phyloP scores from a whole-genome alignment of 2,888 invertebrate genomes.

The Lissonota sp. region DNA sequence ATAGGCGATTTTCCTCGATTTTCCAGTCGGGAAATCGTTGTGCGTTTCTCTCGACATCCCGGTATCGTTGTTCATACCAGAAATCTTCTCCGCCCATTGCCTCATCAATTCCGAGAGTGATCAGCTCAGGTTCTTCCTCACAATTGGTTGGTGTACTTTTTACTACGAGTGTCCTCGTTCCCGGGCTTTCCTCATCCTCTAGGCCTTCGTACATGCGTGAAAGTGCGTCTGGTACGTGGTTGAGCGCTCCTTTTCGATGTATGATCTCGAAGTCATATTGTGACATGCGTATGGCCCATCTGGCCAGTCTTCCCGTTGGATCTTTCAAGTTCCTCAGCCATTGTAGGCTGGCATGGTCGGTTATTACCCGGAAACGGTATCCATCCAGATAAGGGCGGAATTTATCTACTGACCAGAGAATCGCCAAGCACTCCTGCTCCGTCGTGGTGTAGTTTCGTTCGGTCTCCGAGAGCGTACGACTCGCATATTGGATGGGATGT shows the following conservation, averaged over 20 bases:
- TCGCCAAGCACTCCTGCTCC: too few relatives aligned
- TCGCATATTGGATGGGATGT: too few relatives aligned
- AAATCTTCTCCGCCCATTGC: too few relatives aligned
- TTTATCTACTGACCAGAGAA: too few relatives aligned
- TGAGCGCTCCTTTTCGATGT: slow-evolving; percentile 59
- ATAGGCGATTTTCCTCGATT: slow-evolving; percentile 67
- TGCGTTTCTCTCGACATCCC: neutral
- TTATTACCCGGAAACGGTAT: too few relatives aligned
- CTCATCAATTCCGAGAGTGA: too few relatives aligned
- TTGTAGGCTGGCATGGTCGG: slow-evolving; percentile 40
- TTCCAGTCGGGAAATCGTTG: slow-evolving; percentile 40
- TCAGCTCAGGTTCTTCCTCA: neutral
- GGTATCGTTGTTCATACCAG: neutral
- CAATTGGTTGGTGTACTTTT: neutral
- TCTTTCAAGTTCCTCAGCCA: slow-evolving; percentile 47
- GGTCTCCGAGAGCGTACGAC: too few relatives aligned
- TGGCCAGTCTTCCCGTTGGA: slow-evolving; percentile 34
- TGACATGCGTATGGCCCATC: slow-evolving; percentile 36
- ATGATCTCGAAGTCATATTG: slow-evolving; percentile 31
- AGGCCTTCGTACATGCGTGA: slow-evolving; percentile 30
- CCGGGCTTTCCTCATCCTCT: too few relatives aligned
- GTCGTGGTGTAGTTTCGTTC: too few relatives aligned
- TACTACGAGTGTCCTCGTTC: too few relatives aligned
- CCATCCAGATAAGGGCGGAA: too few relatives aligned
- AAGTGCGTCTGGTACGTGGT: slow-evolving; percentile 58